Percentiles rank a stretch among this genome's conserved stretches.
These are phyloP conservation scores for Podarcis siculus DNA, from an alignment of 2,797 vertebrate species.

Conservation along the genomic window DNA sequence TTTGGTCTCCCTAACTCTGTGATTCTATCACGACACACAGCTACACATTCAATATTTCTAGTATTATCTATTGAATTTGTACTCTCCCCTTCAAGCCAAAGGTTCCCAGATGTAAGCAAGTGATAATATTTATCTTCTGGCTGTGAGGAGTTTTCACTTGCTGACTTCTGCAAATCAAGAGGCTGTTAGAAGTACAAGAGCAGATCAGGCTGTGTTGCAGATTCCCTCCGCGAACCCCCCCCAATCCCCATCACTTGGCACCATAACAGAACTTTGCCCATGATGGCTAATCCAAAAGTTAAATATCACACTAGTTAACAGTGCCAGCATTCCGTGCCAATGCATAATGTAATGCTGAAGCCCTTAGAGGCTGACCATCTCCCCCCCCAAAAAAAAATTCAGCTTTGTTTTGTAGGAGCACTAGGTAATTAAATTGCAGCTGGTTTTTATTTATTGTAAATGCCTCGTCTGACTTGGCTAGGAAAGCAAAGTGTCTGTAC, in stretches of 20 bases:
- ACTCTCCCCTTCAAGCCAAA: too few species aligned
- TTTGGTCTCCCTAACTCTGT: too few species aligned
- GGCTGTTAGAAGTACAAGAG: neutral
- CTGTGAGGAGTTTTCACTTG: neutral
- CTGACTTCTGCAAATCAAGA: neutral
- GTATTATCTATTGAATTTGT: too few species aligned
- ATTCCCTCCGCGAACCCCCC: too few species aligned
- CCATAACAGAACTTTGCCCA: neutral
- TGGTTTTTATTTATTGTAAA: constrained; percentile 50
- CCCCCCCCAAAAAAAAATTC: constrained; percentile 17
- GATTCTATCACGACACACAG: neutral
- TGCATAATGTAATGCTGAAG: neutral
- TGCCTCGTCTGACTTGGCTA: constrained; percentile 30
- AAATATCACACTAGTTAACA: neutral
- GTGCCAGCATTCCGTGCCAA: neutral
- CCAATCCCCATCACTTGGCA: neutral
- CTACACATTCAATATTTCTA: too few species aligned
- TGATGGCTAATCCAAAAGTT: neutral
- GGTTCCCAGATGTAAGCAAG: neutral
- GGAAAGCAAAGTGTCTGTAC: constrained; percentile 29
- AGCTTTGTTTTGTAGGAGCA: constrained; percentile 38
- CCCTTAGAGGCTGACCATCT: constrained; percentile 44
- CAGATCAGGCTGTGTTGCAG: neutral
- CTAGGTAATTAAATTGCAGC: constrained; percentile 53
- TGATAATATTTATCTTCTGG: neutral